Evolutionary conservation across 2,113 vertebrate genomes (phyloP), one percentile per base, ranked within the genome.

Genomic region (Urocynchramus pylzowi): DNA sequence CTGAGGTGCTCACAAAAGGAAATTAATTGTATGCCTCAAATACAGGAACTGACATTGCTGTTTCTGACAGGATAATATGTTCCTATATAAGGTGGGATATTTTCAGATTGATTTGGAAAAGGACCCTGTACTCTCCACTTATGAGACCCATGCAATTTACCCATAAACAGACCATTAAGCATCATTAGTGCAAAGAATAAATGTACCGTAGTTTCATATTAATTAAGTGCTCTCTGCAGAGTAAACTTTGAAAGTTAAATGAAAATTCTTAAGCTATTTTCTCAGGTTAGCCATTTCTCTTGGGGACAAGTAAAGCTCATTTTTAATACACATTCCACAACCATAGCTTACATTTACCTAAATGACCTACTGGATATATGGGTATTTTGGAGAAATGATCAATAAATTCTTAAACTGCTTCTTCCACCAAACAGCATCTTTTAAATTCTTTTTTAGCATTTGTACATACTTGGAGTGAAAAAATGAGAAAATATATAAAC

Each of bases 61-160:
- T 89, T 96, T 95, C 93, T 95, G 84, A 88, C 87, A 83, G 39
- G 42, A 86, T 91, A 84, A 91, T 93, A 78, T 90, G 69, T 96
- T 97, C 82, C 78, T 88, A 86, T 7, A 16, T 90, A 89, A 78
- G 85, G 42, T 3, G 31, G 41, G 64, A 49, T 93, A 70, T 81
- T 95, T 92, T 87, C 89, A 84, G 49, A 81, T 68, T 92, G 97
- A 96, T 95, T 97, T 97, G 97, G 95, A 97, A 92, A 97, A 97
- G 97, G 93, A 96, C 95, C 95, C 96, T 95, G 89, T 94, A 89
- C 87, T 86, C 61, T 97, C 91, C 97, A 93, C 96, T 98, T 98
- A 97, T 84, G 93, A 97, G 96, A 96, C 97, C 97, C 90, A 64
- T 97, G 97, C 94, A 97, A 97, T 98, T 98, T 98, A 85, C 91